phyloP scores from a whole-genome alignment of 2,113 vertebrate genomes.

The Triplophysa rosa region DNA sequence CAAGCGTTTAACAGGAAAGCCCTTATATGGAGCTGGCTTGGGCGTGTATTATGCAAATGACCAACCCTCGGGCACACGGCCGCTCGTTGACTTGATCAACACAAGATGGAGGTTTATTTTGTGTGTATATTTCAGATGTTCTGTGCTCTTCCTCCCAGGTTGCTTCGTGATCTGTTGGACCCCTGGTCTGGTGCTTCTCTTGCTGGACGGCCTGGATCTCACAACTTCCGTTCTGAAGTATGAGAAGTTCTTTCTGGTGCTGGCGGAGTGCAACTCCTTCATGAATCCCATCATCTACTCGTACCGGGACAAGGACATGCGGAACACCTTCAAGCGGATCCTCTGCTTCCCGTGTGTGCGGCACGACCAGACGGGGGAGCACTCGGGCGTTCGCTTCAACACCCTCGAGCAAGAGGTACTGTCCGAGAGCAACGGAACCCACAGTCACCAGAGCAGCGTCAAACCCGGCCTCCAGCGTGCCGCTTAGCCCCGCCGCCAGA shows the following conservation, averaged over 20 bases:
- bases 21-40: too few species aligned
- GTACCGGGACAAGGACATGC: constrained; percentile 76
- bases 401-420: constrained; percentile 75
- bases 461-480: not conserved
- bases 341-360: constrained; percentile 61
- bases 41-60: too few species aligned
- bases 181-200: constrained; percentile 83
- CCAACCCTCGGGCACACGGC: too few species aligned
- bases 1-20: too few species aligned
- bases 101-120: not conserved
- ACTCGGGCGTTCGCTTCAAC: constrained; percentile 65
- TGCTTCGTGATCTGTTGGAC: constrained; percentile 85
- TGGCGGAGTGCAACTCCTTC: constrained; percentile 76
- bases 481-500: not conserved
- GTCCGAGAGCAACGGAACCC: constrained; percentile 62
- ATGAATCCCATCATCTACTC: constrained; percentile 78
- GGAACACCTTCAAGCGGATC: constrained; percentile 69
- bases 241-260: constrained; percentile 75
- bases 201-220: constrained; percentile 73
- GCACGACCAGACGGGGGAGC: not conserved
- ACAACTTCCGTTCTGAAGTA: constrained; percentile 55
- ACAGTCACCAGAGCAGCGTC: constrained; percentile 19
- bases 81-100: too few species aligned
- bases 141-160: constrained; percentile 56
- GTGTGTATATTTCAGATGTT: not conserved